These are phyloP conservation scores for Drosophila santomea DNA, from an alignment of 1,140 invertebrate genomes.

Conservation along the genomic window DNA sequence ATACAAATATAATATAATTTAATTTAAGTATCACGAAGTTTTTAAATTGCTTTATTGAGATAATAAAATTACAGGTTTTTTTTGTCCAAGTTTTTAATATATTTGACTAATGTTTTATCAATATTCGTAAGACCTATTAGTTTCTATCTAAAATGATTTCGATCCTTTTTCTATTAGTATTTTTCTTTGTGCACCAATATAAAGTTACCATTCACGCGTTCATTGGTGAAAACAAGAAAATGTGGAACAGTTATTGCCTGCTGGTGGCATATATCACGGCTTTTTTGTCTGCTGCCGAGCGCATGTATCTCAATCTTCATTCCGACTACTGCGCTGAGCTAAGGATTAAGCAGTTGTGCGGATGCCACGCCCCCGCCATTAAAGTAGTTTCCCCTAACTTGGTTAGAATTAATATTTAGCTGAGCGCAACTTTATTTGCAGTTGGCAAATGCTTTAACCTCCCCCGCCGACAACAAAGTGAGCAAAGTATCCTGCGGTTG, in stretches of 20 bases:
- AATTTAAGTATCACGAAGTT: background rate
- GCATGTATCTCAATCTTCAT: constrained; percentile 46
- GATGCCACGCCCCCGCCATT: constrained; percentile 53
- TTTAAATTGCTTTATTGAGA: background rate
- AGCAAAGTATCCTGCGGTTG: constrained; percentile 57
- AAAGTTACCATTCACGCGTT: background rate
- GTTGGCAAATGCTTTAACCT: constrained; percentile 59
- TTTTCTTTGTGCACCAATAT: background rate
- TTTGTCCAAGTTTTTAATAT: too few relatives aligned
- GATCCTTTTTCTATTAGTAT: background rate
- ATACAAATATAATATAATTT: constrained; percentile 4
- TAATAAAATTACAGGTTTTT: background rate
- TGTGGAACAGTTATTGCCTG: constrained; percentile 6
- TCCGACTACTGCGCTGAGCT: constrained; percentile 9
- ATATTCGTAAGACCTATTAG: too few relatives aligned
- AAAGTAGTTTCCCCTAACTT: constrained; percentile 52
- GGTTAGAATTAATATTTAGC: constrained; percentile 76
- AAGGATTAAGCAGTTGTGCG: constrained; percentile 25
- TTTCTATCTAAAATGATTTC: too few relatives aligned
- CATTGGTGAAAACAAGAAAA: constrained; percentile 2
- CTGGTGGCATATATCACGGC: background rate
- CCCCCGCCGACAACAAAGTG: constrained; percentile 42
- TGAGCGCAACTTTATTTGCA: constrained; percentile 73
- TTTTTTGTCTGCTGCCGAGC: constrained; percentile 7
- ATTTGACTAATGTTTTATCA: too few relatives aligned